A percentile compares a stretch with the other conserved stretches of the same genome.
phyloP scores from a whole-genome alignment of 2,113 vertebrate species.

The Odocoileus virginianus region DNA sequence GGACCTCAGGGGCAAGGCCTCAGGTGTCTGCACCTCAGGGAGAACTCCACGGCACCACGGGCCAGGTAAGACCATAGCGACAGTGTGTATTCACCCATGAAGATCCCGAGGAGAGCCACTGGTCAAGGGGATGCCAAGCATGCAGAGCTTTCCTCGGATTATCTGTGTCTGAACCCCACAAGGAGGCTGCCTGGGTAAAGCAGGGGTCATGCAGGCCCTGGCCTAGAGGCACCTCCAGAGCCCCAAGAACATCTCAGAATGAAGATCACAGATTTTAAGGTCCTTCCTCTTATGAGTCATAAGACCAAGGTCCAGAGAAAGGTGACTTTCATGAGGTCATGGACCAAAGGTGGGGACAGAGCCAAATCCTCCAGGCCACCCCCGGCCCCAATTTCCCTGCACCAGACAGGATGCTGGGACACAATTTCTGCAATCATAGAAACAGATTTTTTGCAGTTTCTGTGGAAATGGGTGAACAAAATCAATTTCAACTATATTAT shows the following conservation, averaged over 20 bases:
- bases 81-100: rapidly evolving
- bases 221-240: neutral
- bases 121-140: neutral
- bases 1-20: neutral
- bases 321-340: neutral
- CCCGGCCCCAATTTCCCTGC: rapidly evolving
- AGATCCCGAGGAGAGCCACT: neutral
- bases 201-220: neutral
- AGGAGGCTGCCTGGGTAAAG: neutral
- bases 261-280: neutral
- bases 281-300: neutral
- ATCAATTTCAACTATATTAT: neutral
- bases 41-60: neutral
- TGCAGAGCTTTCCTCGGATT: neutral
- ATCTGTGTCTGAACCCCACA: neutral
- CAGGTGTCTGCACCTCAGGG: neutral
- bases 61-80: neutral
- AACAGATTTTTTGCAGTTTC: neutral
- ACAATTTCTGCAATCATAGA: neutral
- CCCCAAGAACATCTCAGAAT: neutral
- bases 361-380: neutral
- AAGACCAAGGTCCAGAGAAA: neutral
- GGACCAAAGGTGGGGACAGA: neutral
- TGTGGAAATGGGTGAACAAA: neutral
- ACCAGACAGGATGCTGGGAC: neutral